Base-by-base conservation (phyloP, 2,113 vertebrate genomes). In the Sinocyclocheilus anophthalmus region DNA sequence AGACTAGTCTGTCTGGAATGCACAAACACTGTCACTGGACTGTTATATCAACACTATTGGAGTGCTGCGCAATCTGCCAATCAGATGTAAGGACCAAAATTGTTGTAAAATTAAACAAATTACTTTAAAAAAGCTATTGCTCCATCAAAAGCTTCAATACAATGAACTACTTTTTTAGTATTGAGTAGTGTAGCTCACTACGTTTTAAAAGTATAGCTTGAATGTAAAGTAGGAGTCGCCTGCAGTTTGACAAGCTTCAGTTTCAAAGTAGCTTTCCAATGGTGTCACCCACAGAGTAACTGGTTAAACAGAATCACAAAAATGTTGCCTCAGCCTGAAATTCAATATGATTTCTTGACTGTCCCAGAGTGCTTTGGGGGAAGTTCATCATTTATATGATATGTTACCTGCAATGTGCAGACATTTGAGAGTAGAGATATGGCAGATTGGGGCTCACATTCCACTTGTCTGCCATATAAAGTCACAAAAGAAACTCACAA, bases 371-470 rank as follows among this genome's bases (percentile, higher is more conserved):
- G 45, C 65, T 50, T 26, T 50, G 24, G 65, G 18, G 45, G 16
- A 53, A 53, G 65, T 83, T 70, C n/a, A 53, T 70, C 45, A 70
- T 83, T 70, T 83, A 70, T 70, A 70, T 83, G 63, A 83, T 70
- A 70, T 70, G 42, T 83, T 70, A 55, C 65, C 81, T 83, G 81
- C 81, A 83, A 70, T n/a, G 81, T 83, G 81, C 45, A 83, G 70
- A 83, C 65, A 83, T 55, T 55, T 26, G 16, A 83, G 45, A 13
- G 48, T 37, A 22, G 63, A 70, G 65, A 70, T 55, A 83, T 83
- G 16, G 45, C 81, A 83, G 67, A 72, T 30, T 5, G 1, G 48
- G 67, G 16, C 59, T 77, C 63, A 70, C 83, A 37, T 79, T 75
- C 53, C n/a, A 48, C 14, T 67, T 57, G 75, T 75, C 75, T 84